A percentile compares a stretch with the other conserved stretches of the same genome.
Evolutionary conservation across 2,113 vertebrate genomes (phyloP).

Genomic region (Clarias magur): DNA sequence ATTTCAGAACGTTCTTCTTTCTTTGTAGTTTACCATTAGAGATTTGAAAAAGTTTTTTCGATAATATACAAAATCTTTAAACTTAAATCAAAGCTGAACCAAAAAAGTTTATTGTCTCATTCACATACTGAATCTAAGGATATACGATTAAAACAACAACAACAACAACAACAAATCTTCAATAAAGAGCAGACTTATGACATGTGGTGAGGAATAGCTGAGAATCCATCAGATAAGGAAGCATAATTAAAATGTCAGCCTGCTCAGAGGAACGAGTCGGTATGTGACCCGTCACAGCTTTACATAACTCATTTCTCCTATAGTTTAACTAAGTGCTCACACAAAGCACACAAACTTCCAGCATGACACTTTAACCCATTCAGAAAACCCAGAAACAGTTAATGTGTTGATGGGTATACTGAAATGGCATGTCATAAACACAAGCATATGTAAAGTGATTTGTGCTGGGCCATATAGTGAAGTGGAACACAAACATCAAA

Average conservation of each 20-base stretch:
- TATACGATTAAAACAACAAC: slow-evolving; percentile 65
- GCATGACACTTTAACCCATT: neutral
- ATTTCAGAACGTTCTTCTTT: too few relatives aligned
- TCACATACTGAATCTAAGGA: slow-evolving; percentile 72
- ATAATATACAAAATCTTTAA: slow-evolving; percentile 67
- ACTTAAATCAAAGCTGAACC: slow-evolving; percentile 67
- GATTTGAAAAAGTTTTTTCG: slow-evolving; percentile 54
- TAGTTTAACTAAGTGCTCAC: slow-evolving; percentile 45
- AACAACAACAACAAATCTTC: slow-evolving; percentile 52
- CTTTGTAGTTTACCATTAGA: slow-evolving; percentile 21
- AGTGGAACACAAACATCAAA: neutral
- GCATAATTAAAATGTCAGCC: slow-evolving; percentile 79
- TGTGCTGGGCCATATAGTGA: neutral
- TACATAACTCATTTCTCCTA: slow-evolving; percentile 56
- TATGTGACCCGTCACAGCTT: slow-evolving; percentile 60
- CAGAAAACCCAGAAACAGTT: neutral
- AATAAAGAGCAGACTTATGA: slow-evolving; percentile 74
- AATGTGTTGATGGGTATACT: neutral
- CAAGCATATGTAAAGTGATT: neutral
- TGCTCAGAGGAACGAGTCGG: slow-evolving; percentile 56
- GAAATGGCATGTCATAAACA: neutral
- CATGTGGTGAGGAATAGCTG: slow-evolving; percentile 71
- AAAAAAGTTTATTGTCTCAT: slow-evolving; percentile 68
- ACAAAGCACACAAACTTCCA: neutral
- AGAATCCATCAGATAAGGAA: slow-evolving; percentile 75